Conservation (phyloP, 2,113 vertebrate species). For the Anhinga rufa region DNA sequence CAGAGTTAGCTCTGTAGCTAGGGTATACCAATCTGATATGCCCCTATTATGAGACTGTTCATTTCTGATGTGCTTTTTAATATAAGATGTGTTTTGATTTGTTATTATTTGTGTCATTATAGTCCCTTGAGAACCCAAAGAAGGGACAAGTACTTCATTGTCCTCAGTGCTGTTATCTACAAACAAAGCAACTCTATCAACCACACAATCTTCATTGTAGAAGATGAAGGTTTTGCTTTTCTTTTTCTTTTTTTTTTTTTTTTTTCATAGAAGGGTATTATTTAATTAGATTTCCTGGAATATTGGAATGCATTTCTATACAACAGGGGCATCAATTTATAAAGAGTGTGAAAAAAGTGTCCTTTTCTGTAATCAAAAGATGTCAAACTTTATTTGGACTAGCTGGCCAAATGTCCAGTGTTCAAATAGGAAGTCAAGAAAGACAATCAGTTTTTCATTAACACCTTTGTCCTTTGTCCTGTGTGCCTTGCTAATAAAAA, state of each 20-base stretch:
- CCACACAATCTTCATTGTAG: neutral
- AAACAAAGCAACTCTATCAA: neutral
- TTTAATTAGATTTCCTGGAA: neutral
- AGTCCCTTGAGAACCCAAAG: neutral
- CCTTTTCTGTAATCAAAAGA: neutral
- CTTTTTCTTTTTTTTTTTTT: neutral
- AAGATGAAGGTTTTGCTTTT: neutral
- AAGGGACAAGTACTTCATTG: neutral
- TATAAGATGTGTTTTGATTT: constrained; percentile 2
- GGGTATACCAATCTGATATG: neutral
- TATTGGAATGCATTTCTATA: neutral
- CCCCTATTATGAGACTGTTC: neutral
- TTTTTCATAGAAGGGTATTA: neutral
- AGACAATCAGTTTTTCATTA: neutral
- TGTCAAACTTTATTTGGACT: neutral
- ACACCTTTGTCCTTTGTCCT: neutral
- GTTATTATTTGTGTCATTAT: constrained; percentile 14
- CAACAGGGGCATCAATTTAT: neutral
- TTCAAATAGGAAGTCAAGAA: neutral
- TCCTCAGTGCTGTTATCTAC: neutral
- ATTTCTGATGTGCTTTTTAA: constrained; percentile 17
- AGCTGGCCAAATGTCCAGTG: neutral
- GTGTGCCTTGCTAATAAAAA: neutral
- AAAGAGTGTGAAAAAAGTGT: neutral
- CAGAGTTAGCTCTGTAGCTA: neutral